Evolutionary conservation across 2,888 invertebrate genomes (phyloP).

Genomic region (Caenorhabditis imperialis): DNA sequence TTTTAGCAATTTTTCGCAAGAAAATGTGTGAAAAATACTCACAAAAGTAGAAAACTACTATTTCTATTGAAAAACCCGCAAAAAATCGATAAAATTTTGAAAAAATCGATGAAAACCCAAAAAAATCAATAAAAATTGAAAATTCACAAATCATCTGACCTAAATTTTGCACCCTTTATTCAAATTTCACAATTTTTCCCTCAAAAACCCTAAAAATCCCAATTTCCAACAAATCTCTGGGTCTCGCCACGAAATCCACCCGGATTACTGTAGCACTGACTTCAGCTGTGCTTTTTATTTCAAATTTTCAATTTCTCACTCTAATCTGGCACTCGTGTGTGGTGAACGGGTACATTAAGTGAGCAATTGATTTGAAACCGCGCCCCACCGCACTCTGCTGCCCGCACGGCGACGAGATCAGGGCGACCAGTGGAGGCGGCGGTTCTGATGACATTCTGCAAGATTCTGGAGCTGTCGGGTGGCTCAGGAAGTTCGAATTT

Average conservation of each 20-base stretch:
- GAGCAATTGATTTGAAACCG: slow-evolving; percentile 69
- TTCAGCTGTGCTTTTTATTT: too few species aligned
- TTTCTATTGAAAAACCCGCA: too few species aligned
- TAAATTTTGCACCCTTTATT: too few species aligned
- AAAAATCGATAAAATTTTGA: too few species aligned
- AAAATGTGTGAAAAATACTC: not conserved
- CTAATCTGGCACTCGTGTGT: slow-evolving; percentile 57
- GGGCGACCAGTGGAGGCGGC: slow-evolving; percentile 62
- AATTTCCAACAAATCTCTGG: too few species aligned
- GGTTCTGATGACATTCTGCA: slow-evolving; percentile 16
- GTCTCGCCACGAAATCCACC: not conserved
- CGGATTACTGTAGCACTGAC: not conserved
- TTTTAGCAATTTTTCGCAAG: not conserved
- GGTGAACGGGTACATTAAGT: slow-evolving; percentile 71
- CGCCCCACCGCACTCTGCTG: slow-evolving; percentile 51
- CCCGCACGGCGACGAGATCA: slow-evolving; percentile 66
- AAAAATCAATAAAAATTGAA: too few species aligned
- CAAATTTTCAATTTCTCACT: slow-evolving; percentile 18
- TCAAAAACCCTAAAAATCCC: too few species aligned
- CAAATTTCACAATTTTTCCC: too few species aligned
- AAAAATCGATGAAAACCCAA: too few species aligned
- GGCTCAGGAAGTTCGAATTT: too few species aligned
- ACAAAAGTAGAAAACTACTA: too few species aligned
- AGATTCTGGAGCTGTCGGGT: not conserved
- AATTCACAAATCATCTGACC: too few species aligned